These are phyloP conservation scores for Diarsia brunnea DNA, from an alignment of 2,888 invertebrate species.

Conservation along the genomic window DNA sequence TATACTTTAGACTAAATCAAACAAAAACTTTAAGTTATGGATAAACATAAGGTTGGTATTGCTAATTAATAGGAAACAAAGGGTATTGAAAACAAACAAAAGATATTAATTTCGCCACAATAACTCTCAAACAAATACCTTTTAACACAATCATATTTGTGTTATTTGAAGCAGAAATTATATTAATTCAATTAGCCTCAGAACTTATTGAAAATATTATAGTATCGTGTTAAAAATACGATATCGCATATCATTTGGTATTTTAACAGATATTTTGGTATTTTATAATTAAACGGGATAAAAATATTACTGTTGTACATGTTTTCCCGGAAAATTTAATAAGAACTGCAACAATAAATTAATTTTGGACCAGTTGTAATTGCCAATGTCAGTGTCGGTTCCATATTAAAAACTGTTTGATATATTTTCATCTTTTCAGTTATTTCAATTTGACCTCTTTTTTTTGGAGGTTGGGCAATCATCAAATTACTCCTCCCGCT, in stretches of 20 bases:
- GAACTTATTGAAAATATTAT: not conserved
- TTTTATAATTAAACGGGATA: not conserved
- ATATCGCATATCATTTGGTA: too few species aligned
- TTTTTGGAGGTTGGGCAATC: too few species aligned
- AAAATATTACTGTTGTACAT: not conserved
- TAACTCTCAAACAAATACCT: slow-evolving; percentile 14
- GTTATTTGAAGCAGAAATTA: slow-evolving; percentile 7
- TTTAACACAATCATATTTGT: slow-evolving; percentile 21
- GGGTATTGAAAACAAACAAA: slow-evolving; percentile 7
- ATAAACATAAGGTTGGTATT: not conserved
- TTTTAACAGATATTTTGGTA: not conserved
- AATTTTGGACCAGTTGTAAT: not conserved
- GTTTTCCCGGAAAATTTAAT: too few species aligned
- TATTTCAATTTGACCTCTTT: too few species aligned
- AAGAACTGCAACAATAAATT: not conserved
- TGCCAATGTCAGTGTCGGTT: not conserved
- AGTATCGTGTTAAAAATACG: not conserved
- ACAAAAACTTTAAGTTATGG: not conserved
- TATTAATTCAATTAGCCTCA: not conserved
- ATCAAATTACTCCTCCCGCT: too few species aligned
- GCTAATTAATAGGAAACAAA: not conserved
- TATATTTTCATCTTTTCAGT: not conserved
- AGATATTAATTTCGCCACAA: not conserved
- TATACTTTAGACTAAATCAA: not conserved
- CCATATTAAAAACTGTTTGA: not conserved